A percentile compares a stretch with the other conserved stretches of the same genome.
phyloP scores from a whole-genome alignment of 2,888 invertebrate genomes.

The Caenorhabditis japonica region DNA sequence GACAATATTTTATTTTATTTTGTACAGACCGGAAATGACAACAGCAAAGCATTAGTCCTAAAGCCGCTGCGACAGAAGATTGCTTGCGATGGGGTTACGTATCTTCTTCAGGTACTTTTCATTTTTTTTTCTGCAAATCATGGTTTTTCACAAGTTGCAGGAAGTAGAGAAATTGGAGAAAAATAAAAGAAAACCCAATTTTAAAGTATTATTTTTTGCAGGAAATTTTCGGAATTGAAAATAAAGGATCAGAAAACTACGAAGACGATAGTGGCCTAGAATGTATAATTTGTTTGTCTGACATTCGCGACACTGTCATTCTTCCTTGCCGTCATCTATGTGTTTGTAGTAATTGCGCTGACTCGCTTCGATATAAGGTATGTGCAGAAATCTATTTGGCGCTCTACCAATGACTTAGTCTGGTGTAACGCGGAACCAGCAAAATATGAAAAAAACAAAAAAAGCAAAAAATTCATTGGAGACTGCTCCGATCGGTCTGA shows the following conservation, averaged over 20 bases:
- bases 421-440: background rate
- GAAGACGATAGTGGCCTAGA: slow-evolving; percentile 92
- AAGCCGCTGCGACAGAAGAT: slow-evolving; percentile 98
- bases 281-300: slow-evolving; percentile 99
- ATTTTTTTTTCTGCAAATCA: no score
- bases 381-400: background rate
- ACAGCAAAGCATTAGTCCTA: slow-evolving; percentile 81
- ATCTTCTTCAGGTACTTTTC: slow-evolving; percentile 84
- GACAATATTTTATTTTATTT: no score
- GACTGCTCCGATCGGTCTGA: no score
- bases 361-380: slow-evolving; percentile 90
- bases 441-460: no score
- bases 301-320: slow-evolving; percentile 92
- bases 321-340: slow-evolving; percentile 96
- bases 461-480: no score
- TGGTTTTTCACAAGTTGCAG: no score
- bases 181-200: background rate
- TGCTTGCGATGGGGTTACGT: slow-evolving; percentile 95
- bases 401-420: background rate
- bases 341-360: slow-evolving; percentile 95
- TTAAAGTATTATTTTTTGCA: slow-evolving; percentile 21
- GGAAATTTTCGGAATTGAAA: slow-evolving; percentile 99
- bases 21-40: slow-evolving; percentile 65
- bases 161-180: no score
- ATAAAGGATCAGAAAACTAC: slow-evolving; percentile 82